Evolutionary conservation across 2,113 vertebrate species (phyloP), one percentile per base, ranked within the genome.

Genomic region (Dissostichus mawsoni): DNA sequence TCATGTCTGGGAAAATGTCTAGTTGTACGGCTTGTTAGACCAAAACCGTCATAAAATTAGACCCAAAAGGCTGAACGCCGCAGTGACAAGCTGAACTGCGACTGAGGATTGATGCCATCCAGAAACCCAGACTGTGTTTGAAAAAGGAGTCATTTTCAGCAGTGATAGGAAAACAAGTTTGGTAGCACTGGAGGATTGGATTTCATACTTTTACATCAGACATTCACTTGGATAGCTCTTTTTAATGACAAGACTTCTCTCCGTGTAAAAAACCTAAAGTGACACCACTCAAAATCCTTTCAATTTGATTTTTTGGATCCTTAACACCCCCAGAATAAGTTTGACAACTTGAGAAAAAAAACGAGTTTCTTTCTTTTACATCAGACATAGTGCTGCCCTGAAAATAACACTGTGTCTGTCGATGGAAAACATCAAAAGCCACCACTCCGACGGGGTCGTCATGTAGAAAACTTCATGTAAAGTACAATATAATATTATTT

Each of bases 131-230:
- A 63, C 17, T 44, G 65, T 74, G 58, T 64, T 52, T 59, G 48
- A 47, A 83, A 56, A 72, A 70, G 17, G 58, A 80, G 76, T 76
- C 61, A 75, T 72, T 78, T 53, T 81, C 63, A 74, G 55, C 17
- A 25, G 52, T 65, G 33, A n/a, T 45, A 75, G 56, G 59, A 82
- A 89, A 87, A 85, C 72, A 71, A 58, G 64, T 69, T 65, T 47
- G 12, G 61, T 18, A 45, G 53, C n/a, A 3, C 13, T 20, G 78
- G n/a, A 62, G 80, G 84, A 77, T 78, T 69, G 69, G 65, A 69
- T 91, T 89, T 88, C 77, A n/a, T 18, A 73, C 74, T 85, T 89
- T 90, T 85, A 87, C 83, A 78, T 90, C 84, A 87, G 67, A 74
- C 64, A 53, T 20, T 79, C 65, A 45, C 57, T 78, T 41, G 53